Conservation (phyloP, 2,113 vertebrate species). For the Strigops habroptila region DNA sequence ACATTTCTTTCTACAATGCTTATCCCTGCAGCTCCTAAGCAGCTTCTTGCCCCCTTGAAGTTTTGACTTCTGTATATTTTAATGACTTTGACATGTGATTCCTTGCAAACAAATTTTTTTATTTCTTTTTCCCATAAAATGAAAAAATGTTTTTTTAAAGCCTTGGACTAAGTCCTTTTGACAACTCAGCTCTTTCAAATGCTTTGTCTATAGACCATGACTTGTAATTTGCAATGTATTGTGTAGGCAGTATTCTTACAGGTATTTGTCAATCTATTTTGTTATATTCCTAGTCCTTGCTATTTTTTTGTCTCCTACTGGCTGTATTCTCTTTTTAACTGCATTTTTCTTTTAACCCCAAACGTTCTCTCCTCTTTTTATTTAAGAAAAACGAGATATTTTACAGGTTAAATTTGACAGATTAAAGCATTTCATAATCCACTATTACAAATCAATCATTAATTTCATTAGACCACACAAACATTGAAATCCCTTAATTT, state of each 20-base stretch:
- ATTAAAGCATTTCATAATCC: background rate
- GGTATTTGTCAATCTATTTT: conserved; percentile 25
- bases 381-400: background rate
- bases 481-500: background rate
- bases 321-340: background rate
- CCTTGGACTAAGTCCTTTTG: background rate
- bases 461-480: background rate
- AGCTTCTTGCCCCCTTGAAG: background rate
- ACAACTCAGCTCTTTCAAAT: conserved; percentile 14
- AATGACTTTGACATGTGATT: background rate
- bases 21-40: background rate
- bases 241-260: conserved; percentile 25
- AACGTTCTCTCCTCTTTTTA: background rate
- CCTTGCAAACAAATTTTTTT: background rate
- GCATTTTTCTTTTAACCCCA: background rate
- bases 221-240: conserved; percentile 25
- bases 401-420: background rate
- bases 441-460: background rate
- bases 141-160: background rate
- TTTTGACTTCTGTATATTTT: background rate
- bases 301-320: background rate
- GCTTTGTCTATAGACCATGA: background rate
- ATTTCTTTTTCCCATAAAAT: background rate
- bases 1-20: background rate
- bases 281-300: background rate